These are phyloP conservation scores for Callocephalon fimbriatum DNA, from an alignment of 2,113 vertebrate genomes.

Conservation along the genomic window DNA sequence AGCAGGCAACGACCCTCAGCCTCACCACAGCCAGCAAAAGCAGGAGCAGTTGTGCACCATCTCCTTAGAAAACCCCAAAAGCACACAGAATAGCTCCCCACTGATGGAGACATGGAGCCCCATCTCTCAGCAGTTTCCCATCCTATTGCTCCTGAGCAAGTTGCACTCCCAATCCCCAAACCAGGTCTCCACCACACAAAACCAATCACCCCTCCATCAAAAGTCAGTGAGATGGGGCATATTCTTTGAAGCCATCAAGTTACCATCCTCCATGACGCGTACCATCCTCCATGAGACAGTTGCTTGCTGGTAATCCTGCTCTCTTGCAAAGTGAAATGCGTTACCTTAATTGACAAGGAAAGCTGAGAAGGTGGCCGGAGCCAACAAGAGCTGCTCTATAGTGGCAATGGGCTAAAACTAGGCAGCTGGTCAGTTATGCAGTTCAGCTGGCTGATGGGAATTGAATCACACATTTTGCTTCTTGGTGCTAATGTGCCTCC, in stretches of 20 bases:
- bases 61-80: neutral
- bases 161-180: neutral
- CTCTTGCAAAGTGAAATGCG: neutral
- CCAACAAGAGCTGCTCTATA: neutral
- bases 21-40: neutral
- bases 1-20: neutral
- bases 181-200: fast-evolving
- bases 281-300: fast-evolving
- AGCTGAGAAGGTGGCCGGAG: neutral
- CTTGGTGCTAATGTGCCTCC: neutral
- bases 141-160: neutral
- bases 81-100: neutral
- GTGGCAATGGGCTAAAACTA: fast-evolving
- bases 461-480: neutral
- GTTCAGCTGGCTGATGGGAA: neutral
- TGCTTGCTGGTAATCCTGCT: neutral
- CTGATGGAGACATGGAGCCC: neutral
- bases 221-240: fast-evolving
- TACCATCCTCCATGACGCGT: neutral
- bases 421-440: neutral
- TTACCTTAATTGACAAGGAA: neutral
- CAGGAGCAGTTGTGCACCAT: fast-evolving
- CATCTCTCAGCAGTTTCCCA: neutral
- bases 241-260: neutral
- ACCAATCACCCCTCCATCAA: neutral